phyloP scores from a whole-genome alignment of 2,113 vertebrate genomes.

The Thunnus thynnus region DNA sequence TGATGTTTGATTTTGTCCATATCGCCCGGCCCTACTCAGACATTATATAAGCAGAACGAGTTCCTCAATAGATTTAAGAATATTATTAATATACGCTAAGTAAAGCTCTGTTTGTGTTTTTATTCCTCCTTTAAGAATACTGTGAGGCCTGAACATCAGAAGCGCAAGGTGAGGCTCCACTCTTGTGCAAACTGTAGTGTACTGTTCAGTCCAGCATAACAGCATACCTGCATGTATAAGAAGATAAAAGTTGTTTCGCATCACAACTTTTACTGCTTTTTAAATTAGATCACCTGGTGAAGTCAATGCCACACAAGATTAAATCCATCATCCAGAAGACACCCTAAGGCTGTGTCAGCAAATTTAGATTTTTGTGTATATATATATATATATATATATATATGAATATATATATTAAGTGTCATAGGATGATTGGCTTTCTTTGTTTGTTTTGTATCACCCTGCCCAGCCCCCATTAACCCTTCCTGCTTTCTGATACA shows the following conservation, averaged over 20 bases:
- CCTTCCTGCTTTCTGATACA: slow-evolving; percentile 17
- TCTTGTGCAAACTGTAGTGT: slow-evolving; percentile 53
- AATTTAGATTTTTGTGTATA: slow-evolving; percentile 2
- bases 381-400: background rate
- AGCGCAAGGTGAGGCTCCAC: slow-evolving; percentile 81
- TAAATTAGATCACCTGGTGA: background rate
- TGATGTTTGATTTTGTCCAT: too few relatives aligned
- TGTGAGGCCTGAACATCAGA: slow-evolving; percentile 79
- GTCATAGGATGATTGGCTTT: slow-evolving; percentile 13
- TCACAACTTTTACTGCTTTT: slow-evolving; percentile 60
- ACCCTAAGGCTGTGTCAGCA: slow-evolving; percentile 21
- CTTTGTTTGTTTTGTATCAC: slow-evolving; percentile 40
- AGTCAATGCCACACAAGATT: background rate
- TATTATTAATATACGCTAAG: slow-evolving; percentile 20
- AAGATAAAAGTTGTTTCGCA: slow-evolving; percentile 48
- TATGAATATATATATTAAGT: background rate
- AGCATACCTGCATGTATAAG: slow-evolving; percentile 63
- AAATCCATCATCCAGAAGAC: slow-evolving; percentile 40
- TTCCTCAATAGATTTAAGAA: background rate
- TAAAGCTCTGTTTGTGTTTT: slow-evolving; percentile 76
- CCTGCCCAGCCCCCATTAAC: slow-evolving; percentile 33
- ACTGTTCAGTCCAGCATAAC: slow-evolving; percentile 43
- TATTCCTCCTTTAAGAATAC: slow-evolving; percentile 79
- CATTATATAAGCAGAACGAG: background rate
- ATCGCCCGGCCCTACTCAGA: too few relatives aligned